Conservation (phyloP, 1,140 invertebrate genomes). For the Mizuhopecten yessoensis region DNA sequence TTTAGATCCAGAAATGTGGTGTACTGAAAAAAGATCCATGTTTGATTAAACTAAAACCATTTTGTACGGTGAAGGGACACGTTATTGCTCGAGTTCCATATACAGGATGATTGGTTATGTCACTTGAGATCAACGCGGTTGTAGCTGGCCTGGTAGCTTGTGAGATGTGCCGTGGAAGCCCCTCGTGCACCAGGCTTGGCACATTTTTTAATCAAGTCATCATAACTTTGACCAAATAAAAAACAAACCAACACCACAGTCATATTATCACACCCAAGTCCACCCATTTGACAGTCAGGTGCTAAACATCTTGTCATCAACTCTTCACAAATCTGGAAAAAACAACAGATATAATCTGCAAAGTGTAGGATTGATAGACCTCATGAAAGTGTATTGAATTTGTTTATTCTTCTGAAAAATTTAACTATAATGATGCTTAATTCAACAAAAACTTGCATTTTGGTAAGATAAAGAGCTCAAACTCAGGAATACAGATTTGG, state of each 20-base stretch:
- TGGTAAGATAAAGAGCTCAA: too few relatives aligned
- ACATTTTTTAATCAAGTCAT: constrained; percentile 85
- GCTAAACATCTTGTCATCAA: constrained; percentile 96
- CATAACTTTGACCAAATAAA: constrained; percentile 90
- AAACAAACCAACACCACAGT: constrained; percentile 95
- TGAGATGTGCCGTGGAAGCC: constrained; percentile 68
- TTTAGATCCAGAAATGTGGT: neutral
- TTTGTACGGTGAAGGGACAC: neutral
- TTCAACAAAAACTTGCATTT: too few relatives aligned
- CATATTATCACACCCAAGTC: constrained; percentile 99
- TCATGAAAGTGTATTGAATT: too few relatives aligned
- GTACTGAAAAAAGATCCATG: neutral
- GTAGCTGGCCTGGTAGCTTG: constrained; percentile 46
- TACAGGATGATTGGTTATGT: neutral
- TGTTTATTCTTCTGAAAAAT: too few relatives aligned
- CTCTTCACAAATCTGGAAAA: constrained; percentile 93
- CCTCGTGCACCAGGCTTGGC: constrained; percentile 71
- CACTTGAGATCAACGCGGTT: neutral
- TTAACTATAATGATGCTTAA: too few relatives aligned
- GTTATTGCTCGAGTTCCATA: neutral
- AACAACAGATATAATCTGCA: neutral
- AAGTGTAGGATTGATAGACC: neutral
- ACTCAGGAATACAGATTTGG: too few relatives aligned
- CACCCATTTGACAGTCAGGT: constrained; percentile 97
- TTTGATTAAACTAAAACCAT: neutral